These are phyloP conservation scores for Sylvilagus floridanus DNA, from an alignment of 2,797 vertebrate genomes.

Conservation along the genomic window DNA sequence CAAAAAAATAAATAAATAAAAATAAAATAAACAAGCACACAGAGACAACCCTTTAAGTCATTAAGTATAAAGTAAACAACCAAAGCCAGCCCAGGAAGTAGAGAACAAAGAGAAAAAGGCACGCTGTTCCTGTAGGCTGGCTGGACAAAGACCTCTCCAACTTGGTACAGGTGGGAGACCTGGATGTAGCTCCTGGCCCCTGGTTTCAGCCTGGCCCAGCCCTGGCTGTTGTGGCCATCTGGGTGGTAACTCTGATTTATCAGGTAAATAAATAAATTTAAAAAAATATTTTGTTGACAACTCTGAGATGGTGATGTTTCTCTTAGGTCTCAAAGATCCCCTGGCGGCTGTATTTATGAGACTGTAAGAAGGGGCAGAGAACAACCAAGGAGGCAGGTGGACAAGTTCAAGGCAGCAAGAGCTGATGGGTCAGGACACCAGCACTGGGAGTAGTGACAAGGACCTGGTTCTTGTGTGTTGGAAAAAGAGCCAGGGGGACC, in stretches of 20 bases:
- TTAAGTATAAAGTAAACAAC: background rate
- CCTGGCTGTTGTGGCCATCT: no score
- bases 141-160: background rate
- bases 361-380: background rate
- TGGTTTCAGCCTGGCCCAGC: no score
- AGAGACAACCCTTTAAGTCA: background rate
- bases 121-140: background rate
- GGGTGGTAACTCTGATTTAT: no score
- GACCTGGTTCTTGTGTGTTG: background rate
- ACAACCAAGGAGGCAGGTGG: background rate
- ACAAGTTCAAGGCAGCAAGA: no score
- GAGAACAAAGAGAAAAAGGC: background rate
- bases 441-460: background rate
- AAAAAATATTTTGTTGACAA: no score
- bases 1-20: no score
- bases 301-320: background rate
- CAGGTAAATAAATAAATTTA: no score
- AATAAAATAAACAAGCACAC: background rate
- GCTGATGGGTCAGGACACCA: background rate
- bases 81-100: background rate
- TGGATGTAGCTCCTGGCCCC: no score
- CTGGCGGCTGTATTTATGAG: background rate
- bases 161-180: no score
- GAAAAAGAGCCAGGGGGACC: background rate
- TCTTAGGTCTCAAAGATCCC: no score